These are phyloP conservation scores for Hapalemur alaotrensis DNA, from an alignment of 2,797 vertebrate species.

Conservation along the genomic window DNA sequence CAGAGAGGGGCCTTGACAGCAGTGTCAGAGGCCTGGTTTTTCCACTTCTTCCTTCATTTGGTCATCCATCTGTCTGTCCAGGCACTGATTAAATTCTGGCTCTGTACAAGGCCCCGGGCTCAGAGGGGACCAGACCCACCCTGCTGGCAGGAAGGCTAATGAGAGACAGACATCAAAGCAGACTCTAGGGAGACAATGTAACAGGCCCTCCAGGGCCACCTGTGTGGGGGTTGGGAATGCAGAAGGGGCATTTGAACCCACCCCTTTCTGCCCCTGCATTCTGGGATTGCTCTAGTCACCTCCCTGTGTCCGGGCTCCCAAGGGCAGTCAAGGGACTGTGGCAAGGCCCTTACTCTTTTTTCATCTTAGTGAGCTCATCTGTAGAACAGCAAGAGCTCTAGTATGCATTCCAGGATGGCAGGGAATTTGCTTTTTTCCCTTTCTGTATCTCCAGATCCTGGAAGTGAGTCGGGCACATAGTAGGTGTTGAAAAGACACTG, in stretches of 20 bases:
- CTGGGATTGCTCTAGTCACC: not conserved
- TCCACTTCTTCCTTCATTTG: not conserved
- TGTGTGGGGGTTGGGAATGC: not conserved
- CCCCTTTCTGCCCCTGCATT: not conserved
- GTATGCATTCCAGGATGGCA: fast-evolving
- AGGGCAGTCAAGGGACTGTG: not conserved
- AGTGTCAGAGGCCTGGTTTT: not conserved
- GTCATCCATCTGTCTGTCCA: not conserved
- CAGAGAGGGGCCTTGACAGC: no score
- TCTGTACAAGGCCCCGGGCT: not conserved
- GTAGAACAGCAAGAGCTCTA: not conserved
- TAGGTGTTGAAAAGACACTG: not conserved
- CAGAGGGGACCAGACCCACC: not conserved
- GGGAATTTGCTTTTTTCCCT: not conserved
- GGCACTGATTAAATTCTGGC: not conserved
- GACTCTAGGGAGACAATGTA: not conserved
- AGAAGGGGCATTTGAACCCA: not conserved
- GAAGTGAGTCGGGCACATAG: not conserved
- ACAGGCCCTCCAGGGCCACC: not conserved
- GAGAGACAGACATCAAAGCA: not conserved
- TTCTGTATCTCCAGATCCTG: not conserved
- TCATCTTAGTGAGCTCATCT: not conserved
- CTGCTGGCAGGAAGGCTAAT: not conserved
- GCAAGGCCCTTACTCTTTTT: not conserved
- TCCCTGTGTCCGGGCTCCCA: not conserved